Conservation (phyloP, 2,797 vertebrate genomes). For the Rallus crepitans region DNA sequence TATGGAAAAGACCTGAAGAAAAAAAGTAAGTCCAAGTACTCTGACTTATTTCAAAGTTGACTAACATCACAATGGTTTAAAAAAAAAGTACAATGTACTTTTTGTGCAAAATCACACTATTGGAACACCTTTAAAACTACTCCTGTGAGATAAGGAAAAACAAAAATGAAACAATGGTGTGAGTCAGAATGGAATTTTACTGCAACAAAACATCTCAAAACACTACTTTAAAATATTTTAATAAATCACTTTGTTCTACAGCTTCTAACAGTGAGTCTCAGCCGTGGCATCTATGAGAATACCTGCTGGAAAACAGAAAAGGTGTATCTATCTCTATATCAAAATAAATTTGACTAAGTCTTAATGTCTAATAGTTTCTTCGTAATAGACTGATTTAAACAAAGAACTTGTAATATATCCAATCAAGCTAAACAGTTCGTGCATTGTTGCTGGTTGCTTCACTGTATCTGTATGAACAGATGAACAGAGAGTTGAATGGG, state of each 20-base stretch:
- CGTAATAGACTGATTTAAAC: neutral
- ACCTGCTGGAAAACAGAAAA: neutral
- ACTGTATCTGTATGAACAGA: neutral
- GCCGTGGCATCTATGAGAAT: neutral
- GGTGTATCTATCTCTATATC: neutral
- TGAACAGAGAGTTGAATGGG: neutral
- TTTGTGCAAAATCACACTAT: neutral
- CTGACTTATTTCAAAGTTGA: neutral
- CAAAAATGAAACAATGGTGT: neutral
- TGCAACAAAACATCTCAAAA: neutral
- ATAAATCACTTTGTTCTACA: neutral
- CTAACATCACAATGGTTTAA: neutral
- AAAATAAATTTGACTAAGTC: neutral
- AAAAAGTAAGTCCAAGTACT: neutral
- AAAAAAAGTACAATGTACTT: neutral
- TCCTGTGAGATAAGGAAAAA: neutral
- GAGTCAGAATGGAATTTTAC: neutral
- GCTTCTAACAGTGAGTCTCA: neutral
- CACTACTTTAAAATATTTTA: neutral
- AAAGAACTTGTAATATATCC: neutral
- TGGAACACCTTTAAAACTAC: neutral
- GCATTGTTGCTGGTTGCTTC: neutral
- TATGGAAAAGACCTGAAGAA: neutral
- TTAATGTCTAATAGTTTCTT: neutral
- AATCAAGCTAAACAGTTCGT: neutral